These are phyloP conservation scores for Tachina lurida DNA, from an alignment of 2,888 invertebrate genomes.

Conservation along the genomic window DNA sequence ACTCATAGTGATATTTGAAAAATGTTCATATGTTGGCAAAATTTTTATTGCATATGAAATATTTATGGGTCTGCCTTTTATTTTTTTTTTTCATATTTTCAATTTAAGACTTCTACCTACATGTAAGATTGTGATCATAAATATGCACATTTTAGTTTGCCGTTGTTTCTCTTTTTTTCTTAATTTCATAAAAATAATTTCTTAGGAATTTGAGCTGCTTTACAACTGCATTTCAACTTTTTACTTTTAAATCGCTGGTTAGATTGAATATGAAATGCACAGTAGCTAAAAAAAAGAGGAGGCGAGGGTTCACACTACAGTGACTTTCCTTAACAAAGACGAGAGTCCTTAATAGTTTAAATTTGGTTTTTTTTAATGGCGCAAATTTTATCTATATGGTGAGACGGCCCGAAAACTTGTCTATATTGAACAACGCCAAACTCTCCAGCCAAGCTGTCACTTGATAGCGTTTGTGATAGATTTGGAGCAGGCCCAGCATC, in stretches of 20 bases:
- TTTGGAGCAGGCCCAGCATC: no score
- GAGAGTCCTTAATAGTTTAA: not conserved
- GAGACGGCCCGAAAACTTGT: no score
- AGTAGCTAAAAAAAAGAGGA: constrained; percentile 3
- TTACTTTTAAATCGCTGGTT: constrained; percentile 14
- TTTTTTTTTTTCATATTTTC: not conserved
- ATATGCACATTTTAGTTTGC: constrained; percentile 38
- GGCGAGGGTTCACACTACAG: not conserved
- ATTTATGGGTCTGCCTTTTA: constrained; percentile 32
- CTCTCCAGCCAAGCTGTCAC: no score
- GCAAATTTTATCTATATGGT: no score
- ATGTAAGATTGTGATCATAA: constrained; percentile 49
- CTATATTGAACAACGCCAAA: no score
- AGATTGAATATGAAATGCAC: constrained; percentile 27
- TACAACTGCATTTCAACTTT: constrained; percentile 37
- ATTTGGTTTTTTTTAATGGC: no score
- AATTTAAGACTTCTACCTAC: constrained; percentile 39
- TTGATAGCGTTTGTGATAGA: no score
- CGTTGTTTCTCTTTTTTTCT: constrained; percentile 34
- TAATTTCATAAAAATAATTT: constrained; percentile 59
- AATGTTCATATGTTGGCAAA: not conserved
- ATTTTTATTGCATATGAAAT: constrained; percentile 7
- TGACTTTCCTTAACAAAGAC: not conserved
- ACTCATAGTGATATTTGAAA: not conserved
- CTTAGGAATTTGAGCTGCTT: constrained; percentile 58